These are phyloP conservation scores for Megaceryle torquata DNA, from an alignment of 2,113 vertebrate genomes.

Conservation along the genomic window DNA sequence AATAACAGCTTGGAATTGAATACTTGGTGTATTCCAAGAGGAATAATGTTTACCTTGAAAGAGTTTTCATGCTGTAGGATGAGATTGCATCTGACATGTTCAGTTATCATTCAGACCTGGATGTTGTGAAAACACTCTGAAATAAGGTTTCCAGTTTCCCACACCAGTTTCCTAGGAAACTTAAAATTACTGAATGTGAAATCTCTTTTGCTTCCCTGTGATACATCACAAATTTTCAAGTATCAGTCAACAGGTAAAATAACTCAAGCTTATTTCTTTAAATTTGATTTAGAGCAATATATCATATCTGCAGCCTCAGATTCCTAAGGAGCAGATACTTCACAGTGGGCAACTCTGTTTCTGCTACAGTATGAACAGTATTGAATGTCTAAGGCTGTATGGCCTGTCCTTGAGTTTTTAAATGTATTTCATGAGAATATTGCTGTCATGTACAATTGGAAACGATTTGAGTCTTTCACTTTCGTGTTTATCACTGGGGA, in stretches of 20 bases:
- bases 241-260: not conserved
- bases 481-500: not conserved
- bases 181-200: not conserved
- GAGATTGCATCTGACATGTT: not conserved
- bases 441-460: not conserved
- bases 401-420: not conserved
- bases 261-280: not conserved
- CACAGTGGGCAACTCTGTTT: not conserved
- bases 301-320: not conserved
- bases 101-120: not conserved
- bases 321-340: not conserved
- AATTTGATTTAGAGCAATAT: not conserved
- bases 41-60: not conserved
- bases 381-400: not conserved
- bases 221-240: not conserved
- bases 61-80: not conserved
- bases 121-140: not conserved
- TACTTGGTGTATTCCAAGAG: not conserved
- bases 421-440: not conserved
- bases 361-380: not conserved
- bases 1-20: not conserved
- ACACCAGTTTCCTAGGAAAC: not conserved
- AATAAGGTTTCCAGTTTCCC: not conserved
- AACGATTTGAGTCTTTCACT: not conserved
- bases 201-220: not conserved